These are phyloP conservation scores for Sander vitreus DNA, from an alignment of 2,113 vertebrate species.

Conservation along the genomic window DNA sequence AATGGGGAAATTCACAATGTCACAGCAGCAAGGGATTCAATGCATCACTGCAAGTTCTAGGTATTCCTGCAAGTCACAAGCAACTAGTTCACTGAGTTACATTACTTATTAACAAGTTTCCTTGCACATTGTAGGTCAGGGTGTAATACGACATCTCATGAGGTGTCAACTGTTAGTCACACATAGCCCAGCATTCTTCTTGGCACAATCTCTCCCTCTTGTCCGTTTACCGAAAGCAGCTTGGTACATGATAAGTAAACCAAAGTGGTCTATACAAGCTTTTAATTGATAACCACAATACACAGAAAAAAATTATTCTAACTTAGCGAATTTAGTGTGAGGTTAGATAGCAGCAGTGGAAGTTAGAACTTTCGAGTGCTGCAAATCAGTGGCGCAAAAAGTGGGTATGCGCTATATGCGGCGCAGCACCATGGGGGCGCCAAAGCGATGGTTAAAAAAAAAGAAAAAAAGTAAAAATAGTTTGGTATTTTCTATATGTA, in stretches of 20 bases:
- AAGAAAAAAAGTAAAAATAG: too few species aligned
- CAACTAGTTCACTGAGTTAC: slow-evolving; percentile 49
- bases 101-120: slow-evolving; percentile 61
- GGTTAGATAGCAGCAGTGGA: slow-evolving; percentile 38
- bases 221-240: background rate
- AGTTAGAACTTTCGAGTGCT: slow-evolving; percentile 25
- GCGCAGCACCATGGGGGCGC: too few species aligned
- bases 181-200: slow-evolving; percentile 5
- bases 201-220: background rate
- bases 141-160: slow-evolving; percentile 36
- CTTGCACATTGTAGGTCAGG: slow-evolving; percentile 8
- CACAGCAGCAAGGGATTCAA: background rate
- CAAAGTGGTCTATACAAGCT: background rate
- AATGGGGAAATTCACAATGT: too few species aligned
- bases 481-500: too few species aligned
- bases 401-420: too few species aligned
- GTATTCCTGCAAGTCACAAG: background rate
- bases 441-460: too few species aligned
- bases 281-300: background rate
- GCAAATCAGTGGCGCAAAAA: slow-evolving; percentile 10
- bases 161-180: slow-evolving; percentile 28
- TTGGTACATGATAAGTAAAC: background rate
- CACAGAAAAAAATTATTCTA: slow-evolving; percentile 10
- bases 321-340: slow-evolving; percentile 38
- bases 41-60: background rate